phyloP scores from a whole-genome alignment of 1,140 invertebrate species.

The Magallana angulata region DNA sequence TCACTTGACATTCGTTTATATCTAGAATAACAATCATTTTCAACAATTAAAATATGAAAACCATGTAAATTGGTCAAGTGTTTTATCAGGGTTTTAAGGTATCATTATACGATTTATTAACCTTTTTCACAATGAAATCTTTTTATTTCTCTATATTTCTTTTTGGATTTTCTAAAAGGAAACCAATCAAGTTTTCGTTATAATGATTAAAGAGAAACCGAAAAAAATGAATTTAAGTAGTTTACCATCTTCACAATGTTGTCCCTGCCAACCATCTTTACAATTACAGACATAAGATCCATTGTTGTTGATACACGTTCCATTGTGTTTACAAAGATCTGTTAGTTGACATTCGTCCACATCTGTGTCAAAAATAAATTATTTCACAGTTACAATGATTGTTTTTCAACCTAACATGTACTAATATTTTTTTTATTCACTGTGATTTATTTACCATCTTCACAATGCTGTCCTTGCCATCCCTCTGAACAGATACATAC shows the following conservation, averaged over 20 bases:
- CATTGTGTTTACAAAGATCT: slow-evolving; percentile 38
- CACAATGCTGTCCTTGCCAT: slow-evolving; percentile 39
- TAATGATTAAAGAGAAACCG: too few species aligned
- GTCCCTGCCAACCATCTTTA: slow-evolving; percentile 9
- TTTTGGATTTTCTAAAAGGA: too few species aligned
- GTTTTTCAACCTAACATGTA: neutral
- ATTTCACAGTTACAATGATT: neutral
- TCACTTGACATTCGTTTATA: neutral
- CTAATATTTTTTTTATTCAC: neutral
- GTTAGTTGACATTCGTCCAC: slow-evolving; percentile 64
- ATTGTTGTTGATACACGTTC: slow-evolving; percentile 23
- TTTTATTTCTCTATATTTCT: too few species aligned
- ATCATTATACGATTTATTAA: too few species aligned
- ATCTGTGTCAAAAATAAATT: slow-evolving; percentile 8
- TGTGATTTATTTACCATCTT: slow-evolving; percentile 77
- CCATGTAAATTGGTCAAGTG: too few species aligned
- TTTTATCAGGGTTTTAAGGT: too few species aligned
- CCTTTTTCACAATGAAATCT: too few species aligned
- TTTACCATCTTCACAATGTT: slow-evolving; percentile 15
- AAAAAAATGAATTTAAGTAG: too few species aligned
- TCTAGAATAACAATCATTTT: neutral
- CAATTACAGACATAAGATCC: slow-evolving; percentile 34
- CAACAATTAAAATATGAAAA: too few species aligned
- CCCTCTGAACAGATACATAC: slow-evolving; percentile 37
- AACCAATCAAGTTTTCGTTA: too few species aligned